A percentile compares a stretch with the other conserved stretches of the same genome.
phyloP scores from a whole-genome alignment of 2,888 invertebrate species.

The Archaeoteleia sp. region DNA sequence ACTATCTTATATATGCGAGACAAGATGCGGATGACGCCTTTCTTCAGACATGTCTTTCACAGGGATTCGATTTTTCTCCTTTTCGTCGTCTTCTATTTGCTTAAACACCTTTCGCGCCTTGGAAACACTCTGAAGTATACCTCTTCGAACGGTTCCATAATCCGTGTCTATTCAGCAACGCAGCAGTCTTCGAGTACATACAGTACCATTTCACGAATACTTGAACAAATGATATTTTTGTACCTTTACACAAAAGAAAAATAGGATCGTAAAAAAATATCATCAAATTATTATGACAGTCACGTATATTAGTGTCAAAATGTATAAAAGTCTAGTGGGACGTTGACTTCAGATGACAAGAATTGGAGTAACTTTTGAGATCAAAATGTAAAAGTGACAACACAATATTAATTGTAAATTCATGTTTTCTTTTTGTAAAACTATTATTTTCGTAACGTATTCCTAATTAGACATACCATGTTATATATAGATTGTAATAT shows the following conservation, averaged over 20 bases:
- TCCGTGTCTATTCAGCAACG: slow-evolving; percentile 40
- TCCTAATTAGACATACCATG: no score
- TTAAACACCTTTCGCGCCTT: slow-evolving; percentile 39
- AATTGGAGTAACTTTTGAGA: no score
- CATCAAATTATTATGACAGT: not conserved
- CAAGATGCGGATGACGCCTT: slow-evolving; percentile 16
- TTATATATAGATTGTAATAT: no score
- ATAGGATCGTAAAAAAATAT: slow-evolving; percentile 18
- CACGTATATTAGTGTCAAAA: not conserved
- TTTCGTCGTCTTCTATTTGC: slow-evolving; percentile 27
- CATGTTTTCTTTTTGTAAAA: no score
- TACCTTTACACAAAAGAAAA: slow-evolving; percentile 20
- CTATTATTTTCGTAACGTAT: no score
- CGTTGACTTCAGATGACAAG: no score
- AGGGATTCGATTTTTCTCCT: slow-evolving; percentile 24
- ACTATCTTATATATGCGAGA: slow-evolving; percentile 13
- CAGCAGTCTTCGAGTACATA: slow-evolving; percentile 34
- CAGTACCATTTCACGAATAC: slow-evolving; percentile 25
- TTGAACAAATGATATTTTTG: slow-evolving; percentile 36
- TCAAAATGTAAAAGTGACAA: no score
- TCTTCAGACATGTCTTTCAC: slow-evolving; percentile 24
- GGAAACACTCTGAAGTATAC: slow-evolving; percentile 40
- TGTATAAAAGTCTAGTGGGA: no score
- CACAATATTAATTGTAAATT: no score
- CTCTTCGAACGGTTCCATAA: slow-evolving; percentile 38